Base-by-base conservation (phyloP, 2,888 invertebrate species). In the Leptopilina myrica region DNA sequence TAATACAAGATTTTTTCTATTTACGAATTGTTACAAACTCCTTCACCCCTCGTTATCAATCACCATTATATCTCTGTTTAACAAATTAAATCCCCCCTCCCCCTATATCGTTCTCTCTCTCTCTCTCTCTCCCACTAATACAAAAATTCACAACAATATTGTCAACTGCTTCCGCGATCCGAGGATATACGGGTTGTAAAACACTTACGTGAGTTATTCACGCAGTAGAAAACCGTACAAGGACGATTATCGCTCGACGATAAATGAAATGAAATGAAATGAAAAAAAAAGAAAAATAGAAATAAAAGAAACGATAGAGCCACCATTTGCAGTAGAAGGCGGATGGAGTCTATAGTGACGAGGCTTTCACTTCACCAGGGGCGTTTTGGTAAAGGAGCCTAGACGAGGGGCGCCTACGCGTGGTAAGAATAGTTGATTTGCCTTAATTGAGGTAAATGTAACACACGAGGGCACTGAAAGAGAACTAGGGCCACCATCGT, bases 121-220 rank as follows among this genome's bases (percentile, higher is more conserved):
- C 20, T 20, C 20, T 20, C 20, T 20, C 20, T 20, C 20, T 20
- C 20, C 20, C 20, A 20, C 20, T 20, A 80, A 82, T 80, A 81
- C 76, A 80, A 83, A 69, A 64, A 43, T 49, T 33, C 53, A 49
- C 53, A 20, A 46, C 12, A 49, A 49, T 49, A 49, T 12, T 40
- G 15, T 53, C 64, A 46, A 67, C 43, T 67, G 69, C 76, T 76
- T 79, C 76, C 79, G 79, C 69, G 67, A 76, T 76, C 62, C 64
- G 84, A 83, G 82, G 84, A 83, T 84, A 83, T 84, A 81, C 83
- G 80, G 80, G 79, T 64, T 33, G 49, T 46, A 59, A 65, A 12
- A 77, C 59, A 46, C 49, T 76, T 64, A 76, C 64, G 59, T 40
- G 76, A 59, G 64, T 76, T 40, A 64, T 76, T 76, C 43, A 26